Base-by-base conservation (phyloP, 2,797 vertebrate species). In the Loris lydekkerianus region DNA sequence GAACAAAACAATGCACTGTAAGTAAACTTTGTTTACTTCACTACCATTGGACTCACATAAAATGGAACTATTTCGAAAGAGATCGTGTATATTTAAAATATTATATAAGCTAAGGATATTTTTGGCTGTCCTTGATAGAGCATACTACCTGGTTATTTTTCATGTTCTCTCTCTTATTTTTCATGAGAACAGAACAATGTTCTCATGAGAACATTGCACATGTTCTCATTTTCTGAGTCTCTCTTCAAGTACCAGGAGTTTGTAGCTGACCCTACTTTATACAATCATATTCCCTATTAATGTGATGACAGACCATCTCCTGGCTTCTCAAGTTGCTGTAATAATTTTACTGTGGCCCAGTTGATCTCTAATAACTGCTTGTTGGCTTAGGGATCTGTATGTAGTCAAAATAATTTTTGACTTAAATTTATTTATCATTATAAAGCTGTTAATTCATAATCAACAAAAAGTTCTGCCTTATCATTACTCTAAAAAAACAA, bases 21-120 rank as follows among this genome's bases (percentile, higher is more conserved):
- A 92, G 65, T 29, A 69, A 58, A 56, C 7, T 61, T 43, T 96
- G n/a, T 69, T 17, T 88, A 29, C 60, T 94, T 96, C 89, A 31
- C 20, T 88, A 5, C 84, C 37, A 58, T 34, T 93, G 27, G 63
- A 73, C 34, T 81, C 85, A 60, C 1, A 82, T 46, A 40, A 1
- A 72, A 86, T 23, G 8, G 37, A 18, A 43, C 46, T 91, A 89
- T 86, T 67, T 46, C 67, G 70, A 95, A 93, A 89, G 7, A 67
- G 61, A 88, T 82, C 8, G 37, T 82, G n/a, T 75, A 65, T n/a
- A 4, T 91, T 89, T 85, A 37, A 85, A 93, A 70, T 70, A 72
- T 60, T 84, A 72, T 70, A 60, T 85, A 81, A 81, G n/a, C 34
- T 46, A 92, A 93, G 31, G 13, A 61, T 72, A 18, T 40, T 25